These are phyloP conservation scores for Gallinago jamesoni DNA, from an alignment of 2,113 vertebrate genomes.

Conservation along the genomic window DNA sequence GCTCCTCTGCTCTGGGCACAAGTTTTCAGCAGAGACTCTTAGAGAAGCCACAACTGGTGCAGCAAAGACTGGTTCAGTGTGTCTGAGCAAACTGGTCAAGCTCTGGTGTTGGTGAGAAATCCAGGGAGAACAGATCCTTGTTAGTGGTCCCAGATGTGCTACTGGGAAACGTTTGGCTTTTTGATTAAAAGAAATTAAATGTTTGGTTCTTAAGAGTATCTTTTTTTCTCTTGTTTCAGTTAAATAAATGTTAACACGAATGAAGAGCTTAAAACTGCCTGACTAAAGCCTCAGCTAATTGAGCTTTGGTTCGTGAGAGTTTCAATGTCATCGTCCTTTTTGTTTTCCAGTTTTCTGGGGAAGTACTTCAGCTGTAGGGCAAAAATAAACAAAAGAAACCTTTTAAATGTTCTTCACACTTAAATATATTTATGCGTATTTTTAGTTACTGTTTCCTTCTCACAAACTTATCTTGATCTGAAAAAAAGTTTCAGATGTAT, in stretches of 20 bases:
- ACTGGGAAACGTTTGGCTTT: background rate
- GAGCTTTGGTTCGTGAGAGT: background rate
- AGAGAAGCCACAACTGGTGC: background rate
- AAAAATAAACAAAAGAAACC: background rate
- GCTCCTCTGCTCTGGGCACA: background rate
- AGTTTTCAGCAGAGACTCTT: background rate
- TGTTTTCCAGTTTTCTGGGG: background rate
- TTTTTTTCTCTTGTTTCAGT: background rate
- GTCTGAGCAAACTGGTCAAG: background rate
- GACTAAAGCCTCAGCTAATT: background rate
- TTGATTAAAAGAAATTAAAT: background rate
- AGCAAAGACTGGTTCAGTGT: background rate
- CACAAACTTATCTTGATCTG: background rate
- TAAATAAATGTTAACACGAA: background rate
- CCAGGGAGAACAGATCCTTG: background rate
- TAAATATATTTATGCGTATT: background rate
- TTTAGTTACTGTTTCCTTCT: slow-evolving; percentile 40
- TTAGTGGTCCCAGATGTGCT: background rate
- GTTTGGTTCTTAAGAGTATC: background rate
- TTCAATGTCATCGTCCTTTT: background rate
- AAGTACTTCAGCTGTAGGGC: background rate
- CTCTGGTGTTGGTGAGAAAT: background rate
- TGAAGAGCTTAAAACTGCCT: background rate
- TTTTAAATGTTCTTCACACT: slow-evolving; percentile 7
- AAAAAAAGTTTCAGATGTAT: background rate